These are phyloP conservation scores for Oxycera nigricornis DNA, from an alignment of 2,888 invertebrate species.

Conservation along the genomic window DNA sequence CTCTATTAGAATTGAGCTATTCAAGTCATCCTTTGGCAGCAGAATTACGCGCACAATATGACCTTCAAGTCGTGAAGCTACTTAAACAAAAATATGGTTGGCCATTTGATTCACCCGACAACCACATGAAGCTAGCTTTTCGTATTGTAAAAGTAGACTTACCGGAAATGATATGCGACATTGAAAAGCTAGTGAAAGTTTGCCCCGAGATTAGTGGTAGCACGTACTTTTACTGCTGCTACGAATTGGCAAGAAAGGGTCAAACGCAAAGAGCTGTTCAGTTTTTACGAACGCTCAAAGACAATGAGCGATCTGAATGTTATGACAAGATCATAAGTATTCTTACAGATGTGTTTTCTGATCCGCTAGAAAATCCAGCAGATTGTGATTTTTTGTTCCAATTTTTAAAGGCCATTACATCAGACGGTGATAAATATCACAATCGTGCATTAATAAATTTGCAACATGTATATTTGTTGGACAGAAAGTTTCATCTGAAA, in stretches of 20 bases:
- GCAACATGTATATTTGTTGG: slow-evolving; percentile 52
- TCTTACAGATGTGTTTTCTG: slow-evolving; percentile 48
- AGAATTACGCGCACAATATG: slow-evolving; percentile 58
- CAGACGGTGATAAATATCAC: slow-evolving; percentile 48
- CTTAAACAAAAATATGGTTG: slow-evolving; percentile 61
- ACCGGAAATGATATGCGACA: slow-evolving; percentile 59
- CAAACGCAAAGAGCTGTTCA: slow-evolving; percentile 55
- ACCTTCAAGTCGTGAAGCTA: slow-evolving; percentile 60
- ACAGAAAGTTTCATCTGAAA: slow-evolving; percentile 52
- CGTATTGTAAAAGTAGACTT: slow-evolving; percentile 59
- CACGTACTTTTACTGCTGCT: slow-evolving; percentile 59
- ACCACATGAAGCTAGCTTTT: slow-evolving; percentile 56
- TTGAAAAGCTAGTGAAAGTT: slow-evolving; percentile 55
- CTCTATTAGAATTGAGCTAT: slow-evolving; percentile 56
- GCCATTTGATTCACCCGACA: slow-evolving; percentile 55
- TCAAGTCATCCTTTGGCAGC: slow-evolving; percentile 59
- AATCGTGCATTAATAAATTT: slow-evolving; percentile 52
- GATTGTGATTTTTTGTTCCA: slow-evolving; percentile 52
- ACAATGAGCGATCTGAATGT: slow-evolving; percentile 51
- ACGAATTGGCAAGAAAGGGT: slow-evolving; percentile 57
- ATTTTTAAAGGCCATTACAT: slow-evolving; percentile 55
- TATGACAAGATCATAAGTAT: slow-evolving; percentile 53
- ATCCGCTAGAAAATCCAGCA: not conserved
- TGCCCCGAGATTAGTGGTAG: slow-evolving; percentile 55
- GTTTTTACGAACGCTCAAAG: slow-evolving; percentile 54